These are phyloP conservation scores for Emydura subglobosa DNA, from an alignment of 2,113 vertebrate species.

Conservation along the genomic window DNA sequence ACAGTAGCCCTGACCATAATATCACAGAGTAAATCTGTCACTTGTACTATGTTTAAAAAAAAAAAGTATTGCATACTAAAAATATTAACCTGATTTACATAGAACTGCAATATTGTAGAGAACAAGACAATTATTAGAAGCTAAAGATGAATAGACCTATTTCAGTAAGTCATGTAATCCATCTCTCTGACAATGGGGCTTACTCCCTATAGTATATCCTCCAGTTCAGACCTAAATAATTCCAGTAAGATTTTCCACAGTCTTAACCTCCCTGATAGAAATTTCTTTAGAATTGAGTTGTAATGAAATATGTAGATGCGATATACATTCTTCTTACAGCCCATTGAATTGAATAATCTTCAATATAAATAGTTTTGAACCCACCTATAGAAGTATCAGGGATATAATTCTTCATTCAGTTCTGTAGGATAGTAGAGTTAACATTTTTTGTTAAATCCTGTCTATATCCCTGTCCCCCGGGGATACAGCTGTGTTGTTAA, in stretches of 20 bases:
- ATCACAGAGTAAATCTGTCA: background rate
- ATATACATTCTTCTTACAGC: background rate
- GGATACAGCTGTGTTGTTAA: background rate
- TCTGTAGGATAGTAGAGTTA: background rate
- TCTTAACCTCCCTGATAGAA: background rate
- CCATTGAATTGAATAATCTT: background rate
- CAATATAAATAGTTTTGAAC: background rate
- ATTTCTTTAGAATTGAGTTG: background rate
- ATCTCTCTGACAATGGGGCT: background rate
- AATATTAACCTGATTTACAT: background rate
- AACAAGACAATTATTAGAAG: background rate
- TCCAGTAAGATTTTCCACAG: background rate
- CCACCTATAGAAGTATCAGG: background rate
- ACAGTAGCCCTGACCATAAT: conserved; percentile 1
- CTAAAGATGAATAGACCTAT: background rate
- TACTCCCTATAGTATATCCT: background rate
- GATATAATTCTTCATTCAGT: background rate
- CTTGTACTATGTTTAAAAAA: background rate
- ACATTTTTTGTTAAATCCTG: background rate
- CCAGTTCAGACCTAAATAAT: background rate
- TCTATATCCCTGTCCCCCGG: background rate
- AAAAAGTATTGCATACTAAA: background rate
- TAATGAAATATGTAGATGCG: background rate
- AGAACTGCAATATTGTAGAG: fast-evolving
- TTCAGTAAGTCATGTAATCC: background rate